Base-by-base conservation (phyloP, 2,113 vertebrate species). In the Eubucco bourcierii region DNA sequence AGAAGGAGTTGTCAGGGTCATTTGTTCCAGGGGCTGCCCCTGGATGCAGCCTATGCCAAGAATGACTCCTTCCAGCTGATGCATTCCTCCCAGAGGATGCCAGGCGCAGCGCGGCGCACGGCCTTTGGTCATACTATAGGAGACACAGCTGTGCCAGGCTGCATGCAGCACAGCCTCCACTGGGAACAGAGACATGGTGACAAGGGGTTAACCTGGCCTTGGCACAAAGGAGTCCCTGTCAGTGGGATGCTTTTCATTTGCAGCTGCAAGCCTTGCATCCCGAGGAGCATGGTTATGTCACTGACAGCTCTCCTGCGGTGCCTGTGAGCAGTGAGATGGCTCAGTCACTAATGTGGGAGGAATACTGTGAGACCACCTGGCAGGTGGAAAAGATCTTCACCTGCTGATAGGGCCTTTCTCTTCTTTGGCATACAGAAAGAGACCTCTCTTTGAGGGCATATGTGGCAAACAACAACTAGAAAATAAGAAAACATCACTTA, bases 21-120 rank as follows among this genome's bases (percentile, higher is more conserved):
- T 94, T 92, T 89, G 44, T 94, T 95, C 93, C 93, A 95, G 84
- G 78, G 74, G 90, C 81, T 82, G 84, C 79, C 95, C 44, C 79
- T 94, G 93, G 87, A 87, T 94, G 58, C 93, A 94, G 34, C 81
- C 75, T 59, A 82, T 7, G n/a, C 78, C 66, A 84, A 65, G 74
- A 68, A 0, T 72, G 53, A 72, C 87, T 94, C 70, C 59, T 93
- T 93, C 84, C 72, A 72, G 93, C 37, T 73, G 87, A 84, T 81
- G 84, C 78, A 89, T 93, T 96, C 89, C 78, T 95, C 94, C 81
- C 64, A 84, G 75, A 13, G 88, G 84, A 79, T 84, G 59, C 84
- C 71, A 44, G 87, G 84, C 12, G 78, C 79, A 92, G 76, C 15
- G 20, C 31, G 87, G 71, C 20, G 56, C 84, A 90, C 34, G 89